Conservation (phyloP, 2,797 vertebrate genomes). For the Stomatorhinus walkeri region DNA sequence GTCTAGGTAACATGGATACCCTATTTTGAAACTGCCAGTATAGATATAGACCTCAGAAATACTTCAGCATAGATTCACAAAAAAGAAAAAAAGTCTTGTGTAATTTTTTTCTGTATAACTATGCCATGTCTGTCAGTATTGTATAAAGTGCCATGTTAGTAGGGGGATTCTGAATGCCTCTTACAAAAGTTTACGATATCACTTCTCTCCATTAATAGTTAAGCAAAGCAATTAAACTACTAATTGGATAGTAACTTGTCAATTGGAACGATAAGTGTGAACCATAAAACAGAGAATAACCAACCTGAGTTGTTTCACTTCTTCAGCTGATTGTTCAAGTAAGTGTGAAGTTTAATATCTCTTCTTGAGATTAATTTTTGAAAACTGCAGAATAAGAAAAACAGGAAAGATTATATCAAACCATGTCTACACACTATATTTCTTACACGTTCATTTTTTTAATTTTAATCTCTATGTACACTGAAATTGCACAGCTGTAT, state of each 20-base stretch:
- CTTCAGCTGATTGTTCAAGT: neutral
- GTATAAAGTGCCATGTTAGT: neutral
- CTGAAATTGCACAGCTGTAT: neutral
- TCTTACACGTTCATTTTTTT: neutral
- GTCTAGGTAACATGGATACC: neutral
- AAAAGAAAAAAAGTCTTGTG: neutral
- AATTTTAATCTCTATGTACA: neutral
- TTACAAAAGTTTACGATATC: neutral
- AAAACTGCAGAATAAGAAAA: neutral
- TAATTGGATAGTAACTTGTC: neutral
- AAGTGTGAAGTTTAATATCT: slow-evolving; percentile 1
- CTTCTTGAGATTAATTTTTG: neutral
- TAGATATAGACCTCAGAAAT: slow-evolving; percentile 7
- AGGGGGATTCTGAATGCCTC: neutral
- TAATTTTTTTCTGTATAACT: neutral
- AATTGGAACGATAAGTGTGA: neutral
- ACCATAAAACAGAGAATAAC: neutral
- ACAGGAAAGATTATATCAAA: neutral
- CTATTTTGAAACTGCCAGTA: neutral
- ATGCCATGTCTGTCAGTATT: neutral
- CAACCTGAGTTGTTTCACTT: neutral
- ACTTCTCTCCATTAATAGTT: neutral
- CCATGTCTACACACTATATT: neutral
- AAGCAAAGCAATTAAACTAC: neutral
- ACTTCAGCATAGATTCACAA: neutral